A percentile compares a stretch with the other conserved stretches of the same genome.
Conservation (phyloP, 2,113 vertebrate genomes). For the Bos taurus region DNA sequence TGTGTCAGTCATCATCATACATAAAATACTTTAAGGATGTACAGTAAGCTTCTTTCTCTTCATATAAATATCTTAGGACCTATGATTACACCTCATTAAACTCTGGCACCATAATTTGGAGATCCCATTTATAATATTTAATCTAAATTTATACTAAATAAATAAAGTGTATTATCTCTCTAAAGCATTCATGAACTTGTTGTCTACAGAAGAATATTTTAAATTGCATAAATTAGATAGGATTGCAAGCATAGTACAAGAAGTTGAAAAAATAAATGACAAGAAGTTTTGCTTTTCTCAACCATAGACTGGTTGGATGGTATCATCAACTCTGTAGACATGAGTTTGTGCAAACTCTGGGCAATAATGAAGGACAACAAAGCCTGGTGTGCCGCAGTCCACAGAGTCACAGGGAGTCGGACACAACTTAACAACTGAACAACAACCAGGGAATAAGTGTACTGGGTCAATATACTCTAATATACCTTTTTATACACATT, state of each 20-base stretch:
- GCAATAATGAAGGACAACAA: background rate
- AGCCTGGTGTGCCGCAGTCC: background rate
- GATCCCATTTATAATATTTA: constrained; percentile 75
- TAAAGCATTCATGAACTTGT: constrained; percentile 67
- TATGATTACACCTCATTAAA: constrained; percentile 82
- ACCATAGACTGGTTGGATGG: background rate
- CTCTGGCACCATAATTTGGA: constrained; percentile 71
- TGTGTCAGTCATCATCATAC: constrained; percentile 76
- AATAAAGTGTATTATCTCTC: constrained; percentile 66
- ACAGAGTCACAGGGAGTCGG: background rate
- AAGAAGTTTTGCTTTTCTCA: constrained; percentile 20
- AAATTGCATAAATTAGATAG: constrained; percentile 46
- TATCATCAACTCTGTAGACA: background rate
- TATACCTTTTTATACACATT: background rate
- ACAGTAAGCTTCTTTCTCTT: constrained; percentile 73
- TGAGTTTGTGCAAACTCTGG: background rate
- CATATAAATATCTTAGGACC: constrained; percentile 70
- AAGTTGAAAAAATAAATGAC: background rate
- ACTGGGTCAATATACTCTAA: background rate
- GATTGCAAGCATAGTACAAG: constrained; percentile 17
- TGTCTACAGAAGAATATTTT: constrained; percentile 45
- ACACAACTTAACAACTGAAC: background rate
- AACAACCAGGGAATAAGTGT: background rate
- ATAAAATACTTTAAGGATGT: constrained; percentile 78
- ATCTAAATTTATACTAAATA: constrained; percentile 66